Base-by-base conservation (phyloP, 2,888 invertebrate genomes). In the Quadroppia sp. region DNA sequence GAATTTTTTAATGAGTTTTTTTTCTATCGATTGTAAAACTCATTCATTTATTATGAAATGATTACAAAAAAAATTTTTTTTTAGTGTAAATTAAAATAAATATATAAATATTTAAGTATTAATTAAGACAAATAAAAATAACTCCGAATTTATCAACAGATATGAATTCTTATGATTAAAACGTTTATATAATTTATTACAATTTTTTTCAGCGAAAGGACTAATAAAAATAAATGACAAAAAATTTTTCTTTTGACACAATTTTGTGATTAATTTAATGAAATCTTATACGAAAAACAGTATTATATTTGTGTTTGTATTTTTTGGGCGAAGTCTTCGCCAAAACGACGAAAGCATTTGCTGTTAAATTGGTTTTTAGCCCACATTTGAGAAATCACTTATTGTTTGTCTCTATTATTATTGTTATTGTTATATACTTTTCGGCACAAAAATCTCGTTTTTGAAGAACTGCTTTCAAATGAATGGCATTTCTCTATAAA, bases 311-410 rank as follows among this genome's bases (percentile, higher is more conserved):
- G 13, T n/a, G n/a, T n/a, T 20, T 6, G 1, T 23, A 53, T 23
- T 2, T 53, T 53, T 53, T 53, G 23, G 53, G 53, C 53, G 53
- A 53, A 53, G 15, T 2, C 20, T 20, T 20, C 23, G 53, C 23
- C 23, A 48, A n/a, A n/a, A 48, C 20, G n/a, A 20, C 17, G 2
- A 53, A 20, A 23, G 25, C 20, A 64, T 36, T 36, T 20, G 36
- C 20, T 64, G 36, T 36, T 30, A n/a, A 59, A 32, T 13, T 64
- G 20, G 32, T 64, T 36, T 64, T n/a, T 64, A 64, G 61, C 61
- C 61, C 61, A 64, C 20, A 64, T 64, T 64, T 64, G 13, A 7
- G 36, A 32, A 64, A 36, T 36, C 61, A 64, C 61, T 64, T 64
- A 36, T 64, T 64, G 36, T 64, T 56, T 56, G 30, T 25, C 15